Evolutionary conservation across 2,888 invertebrate species (phyloP).

Genomic region (Xestia xanthographa): DNA sequence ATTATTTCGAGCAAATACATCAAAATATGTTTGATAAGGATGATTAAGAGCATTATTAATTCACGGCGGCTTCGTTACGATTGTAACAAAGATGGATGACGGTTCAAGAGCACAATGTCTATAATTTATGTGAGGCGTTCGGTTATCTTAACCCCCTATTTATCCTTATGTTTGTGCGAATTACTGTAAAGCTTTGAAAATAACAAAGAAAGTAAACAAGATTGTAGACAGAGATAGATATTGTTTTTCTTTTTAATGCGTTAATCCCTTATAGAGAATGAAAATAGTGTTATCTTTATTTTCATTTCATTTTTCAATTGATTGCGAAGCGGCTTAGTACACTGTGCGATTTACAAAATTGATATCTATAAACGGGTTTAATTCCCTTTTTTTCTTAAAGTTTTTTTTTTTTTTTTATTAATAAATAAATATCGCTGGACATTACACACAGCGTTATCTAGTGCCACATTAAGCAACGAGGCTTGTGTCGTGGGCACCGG

Average conservation of each 20-base stretch:
- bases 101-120: constrained; percentile 45
- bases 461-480: no score
- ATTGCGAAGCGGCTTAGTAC: not conserved
- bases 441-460: no score
- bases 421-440: no score
- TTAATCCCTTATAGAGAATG: not conserved
- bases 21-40: constrained; percentile 58
- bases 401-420: no score
- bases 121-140: constrained; percentile 48
- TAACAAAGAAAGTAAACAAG: constrained; percentile 12
- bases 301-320: not conserved
- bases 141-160: constrained; percentile 41
- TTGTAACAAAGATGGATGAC: constrained; percentile 49
- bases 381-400: not conserved
- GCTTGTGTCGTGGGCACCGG: no score
- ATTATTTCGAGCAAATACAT: constrained; percentile 45
- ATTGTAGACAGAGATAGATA: not conserved
- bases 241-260: not conserved
- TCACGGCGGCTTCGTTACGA: constrained; percentile 42
- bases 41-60: constrained; percentile 59
- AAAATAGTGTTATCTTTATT: not conserved
- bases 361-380: not conserved
- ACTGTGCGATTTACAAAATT: not conserved
- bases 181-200: constrained; percentile 16
- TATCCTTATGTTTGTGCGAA: constrained; percentile 22